Conservation (phyloP, 2,888 invertebrate genomes). For the Agapostemon virescens region DNA sequence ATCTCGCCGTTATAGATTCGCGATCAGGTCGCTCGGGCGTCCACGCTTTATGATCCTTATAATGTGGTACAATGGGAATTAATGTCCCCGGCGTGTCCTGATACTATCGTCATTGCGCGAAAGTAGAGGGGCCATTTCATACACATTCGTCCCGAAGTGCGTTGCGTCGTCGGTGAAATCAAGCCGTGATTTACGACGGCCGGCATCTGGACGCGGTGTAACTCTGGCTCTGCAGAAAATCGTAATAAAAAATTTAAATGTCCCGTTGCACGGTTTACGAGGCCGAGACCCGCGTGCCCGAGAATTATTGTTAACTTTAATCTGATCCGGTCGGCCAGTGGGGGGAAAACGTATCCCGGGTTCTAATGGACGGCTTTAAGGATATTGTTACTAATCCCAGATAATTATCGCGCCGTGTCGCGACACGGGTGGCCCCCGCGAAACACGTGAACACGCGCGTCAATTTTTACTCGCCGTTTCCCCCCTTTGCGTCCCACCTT, state of each 20-base stretch:
- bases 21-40: slow-evolving; percentile 38
- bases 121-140: slow-evolving; percentile 53
- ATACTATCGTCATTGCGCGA: slow-evolving; percentile 59
- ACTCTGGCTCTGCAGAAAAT: slow-evolving; percentile 41
- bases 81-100: slow-evolving; percentile 60
- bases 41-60: slow-evolving; percentile 62
- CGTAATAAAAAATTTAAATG: slow-evolving; percentile 57
- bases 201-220: slow-evolving; percentile 48
- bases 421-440: slow-evolving; percentile 16
- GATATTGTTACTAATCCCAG: slow-evolving; percentile 46
- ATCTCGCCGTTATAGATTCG: slow-evolving; percentile 59
- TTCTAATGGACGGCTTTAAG: slow-evolving; percentile 31
- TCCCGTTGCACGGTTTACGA: slow-evolving; percentile 52
- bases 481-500: background rate
- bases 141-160: slow-evolving; percentile 61
- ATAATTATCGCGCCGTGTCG: slow-evolving; percentile 39
- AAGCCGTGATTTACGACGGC: slow-evolving; percentile 62
- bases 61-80: slow-evolving; percentile 66
- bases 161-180: slow-evolving; percentile 62
- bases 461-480: slow-evolving; percentile 30
- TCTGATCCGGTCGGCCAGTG: slow-evolving; percentile 26
- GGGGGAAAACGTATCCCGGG: slow-evolving; percentile 17
- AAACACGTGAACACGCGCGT: slow-evolving; percentile 33
- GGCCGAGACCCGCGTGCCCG: slow-evolving; percentile 32
- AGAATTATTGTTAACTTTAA: slow-evolving; percentile 53